Conservation (phyloP, 2,888 invertebrate species). For the Hirtodrosophila alboralis region DNA sequence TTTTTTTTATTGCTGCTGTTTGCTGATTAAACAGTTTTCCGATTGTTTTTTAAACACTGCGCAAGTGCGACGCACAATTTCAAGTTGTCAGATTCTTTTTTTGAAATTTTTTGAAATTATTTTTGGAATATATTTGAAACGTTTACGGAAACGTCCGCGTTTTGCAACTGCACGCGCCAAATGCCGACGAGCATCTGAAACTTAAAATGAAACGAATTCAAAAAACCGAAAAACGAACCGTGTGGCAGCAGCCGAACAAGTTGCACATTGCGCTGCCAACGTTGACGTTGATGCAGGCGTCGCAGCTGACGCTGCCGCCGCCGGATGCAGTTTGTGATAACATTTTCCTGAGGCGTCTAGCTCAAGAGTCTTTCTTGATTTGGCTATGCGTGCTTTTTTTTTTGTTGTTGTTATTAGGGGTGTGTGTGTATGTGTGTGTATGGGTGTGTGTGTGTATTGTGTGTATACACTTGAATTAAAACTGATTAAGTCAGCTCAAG, state of each 20-base stretch:
- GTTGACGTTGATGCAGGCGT: constrained; percentile 7
- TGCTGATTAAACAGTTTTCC: constrained; percentile 2
- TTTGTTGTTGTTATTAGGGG: background rate
- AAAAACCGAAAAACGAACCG: constrained; percentile 14
- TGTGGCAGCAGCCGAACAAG: constrained; percentile 19
- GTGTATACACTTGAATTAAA: constrained; percentile 46
- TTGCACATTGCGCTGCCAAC: constrained; percentile 12
- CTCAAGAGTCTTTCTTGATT: constrained; percentile 38
- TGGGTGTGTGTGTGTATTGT: constrained; percentile 9
- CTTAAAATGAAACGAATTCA: constrained; percentile 39
- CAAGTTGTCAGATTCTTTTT: no score
- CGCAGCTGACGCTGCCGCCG: constrained; percentile 25
- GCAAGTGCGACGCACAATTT: constrained; percentile 50
- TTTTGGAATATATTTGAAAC: background rate
- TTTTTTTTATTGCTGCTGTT: background rate
- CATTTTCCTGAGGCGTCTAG: constrained; percentile 64
- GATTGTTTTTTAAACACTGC: constrained; percentile 30
- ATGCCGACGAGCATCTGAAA: constrained; percentile 75
- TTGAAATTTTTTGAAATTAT: constrained; percentile 16
- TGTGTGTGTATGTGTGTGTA: constrained; percentile 19
- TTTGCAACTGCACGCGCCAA: constrained; percentile 70
- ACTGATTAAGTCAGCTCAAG: constrained; percentile 39
- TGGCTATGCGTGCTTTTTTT: constrained; percentile 23
- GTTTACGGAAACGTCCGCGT: constrained; percentile 32
- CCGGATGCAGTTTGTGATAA: constrained; percentile 79